Evolutionary conservation across 2,113 vertebrate species (phyloP), one percentile per base, ranked within the genome.

Genomic region (Otis tarda): DNA sequence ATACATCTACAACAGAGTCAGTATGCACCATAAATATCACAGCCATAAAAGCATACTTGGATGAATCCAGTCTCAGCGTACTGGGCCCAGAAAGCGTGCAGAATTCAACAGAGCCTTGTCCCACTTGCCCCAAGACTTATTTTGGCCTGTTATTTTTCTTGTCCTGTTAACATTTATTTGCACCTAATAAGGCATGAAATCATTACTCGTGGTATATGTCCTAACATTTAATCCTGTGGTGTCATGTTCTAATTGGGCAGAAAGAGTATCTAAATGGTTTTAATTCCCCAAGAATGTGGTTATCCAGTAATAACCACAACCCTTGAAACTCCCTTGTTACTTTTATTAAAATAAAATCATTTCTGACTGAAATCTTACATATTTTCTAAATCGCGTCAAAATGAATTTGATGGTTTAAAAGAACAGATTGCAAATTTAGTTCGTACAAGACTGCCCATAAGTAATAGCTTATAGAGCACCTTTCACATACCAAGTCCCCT

Each of bases 341-440:
- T 94, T 92, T 95, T 82, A 97, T 89, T 96, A 85, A 93, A 94
- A 92, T 87, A 87, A 95, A 95, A 93, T 70, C 43, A 49, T 94
- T 83, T 53, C 63, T 73, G 92, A 61, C 65, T 94, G 69, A 95
- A 97, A 95, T 83, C 90, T 80, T 92, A 79, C 53, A 35, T 85
- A 87, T 91, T 95, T 97, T 78, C 84, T 90, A 85, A 97, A 93
- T 94, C 83, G 23, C 71, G 82, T 92, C 87, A 89, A 92, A 97
- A 96, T 83, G 59, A 93, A 90, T 86, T 93, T 91, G 74, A 55
- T 67, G 17, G 16, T 87, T 95, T 95, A 78, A 97, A 91, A 94
- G 68, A 91, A 70, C 8, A 93, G 80, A 90, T 76, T 87, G 19
- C 27, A 93, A 80, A 94, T 92, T 83, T 81, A 75, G n/a, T 70